phyloP scores from a whole-genome alignment of 2,113 vertebrate species.

The Tetrao urogallus region DNA sequence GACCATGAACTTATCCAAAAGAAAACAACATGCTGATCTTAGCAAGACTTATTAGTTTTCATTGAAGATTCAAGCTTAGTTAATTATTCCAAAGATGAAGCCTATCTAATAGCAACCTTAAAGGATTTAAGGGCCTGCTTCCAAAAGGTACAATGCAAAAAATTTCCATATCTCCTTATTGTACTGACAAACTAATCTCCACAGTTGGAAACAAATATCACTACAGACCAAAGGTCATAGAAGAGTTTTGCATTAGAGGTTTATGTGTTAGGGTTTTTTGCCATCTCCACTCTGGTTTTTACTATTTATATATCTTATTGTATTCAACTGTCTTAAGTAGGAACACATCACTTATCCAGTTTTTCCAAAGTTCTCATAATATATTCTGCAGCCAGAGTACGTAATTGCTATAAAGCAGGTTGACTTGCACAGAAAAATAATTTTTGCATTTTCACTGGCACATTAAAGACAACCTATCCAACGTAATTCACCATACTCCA shows the following conservation, averaged over 20 bases:
- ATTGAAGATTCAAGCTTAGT: neutral
- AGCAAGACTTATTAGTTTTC: neutral
- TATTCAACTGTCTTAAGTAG: too few species aligned
- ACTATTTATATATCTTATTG: neutral
- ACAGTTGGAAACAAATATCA: neutral
- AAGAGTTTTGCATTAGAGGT: neutral
- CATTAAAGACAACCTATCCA: constrained; percentile 46
- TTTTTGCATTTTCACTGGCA: constrained; percentile 60
- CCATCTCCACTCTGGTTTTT: neutral
- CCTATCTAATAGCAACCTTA: neutral
- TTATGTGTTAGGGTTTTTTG: neutral
- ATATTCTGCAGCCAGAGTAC: constrained; percentile 40
- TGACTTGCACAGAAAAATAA: constrained; percentile 63
- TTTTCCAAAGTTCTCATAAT: constrained; percentile 14
- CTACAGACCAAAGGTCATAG: neutral
- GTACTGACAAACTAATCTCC: neutral
- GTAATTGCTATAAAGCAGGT: constrained; percentile 50
- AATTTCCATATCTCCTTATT: neutral
- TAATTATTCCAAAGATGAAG: neutral
- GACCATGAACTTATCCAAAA: constrained; percentile 4
- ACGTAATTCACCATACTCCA: constrained; percentile 21
- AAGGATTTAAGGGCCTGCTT: neutral
- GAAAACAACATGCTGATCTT: constrained; percentile 31
- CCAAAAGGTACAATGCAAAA: neutral
- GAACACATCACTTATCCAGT: constrained; percentile 11